Evolutionary conservation across 2,113 vertebrate genomes (phyloP).

Genomic region (Emydocephalus ijimae): DNA sequence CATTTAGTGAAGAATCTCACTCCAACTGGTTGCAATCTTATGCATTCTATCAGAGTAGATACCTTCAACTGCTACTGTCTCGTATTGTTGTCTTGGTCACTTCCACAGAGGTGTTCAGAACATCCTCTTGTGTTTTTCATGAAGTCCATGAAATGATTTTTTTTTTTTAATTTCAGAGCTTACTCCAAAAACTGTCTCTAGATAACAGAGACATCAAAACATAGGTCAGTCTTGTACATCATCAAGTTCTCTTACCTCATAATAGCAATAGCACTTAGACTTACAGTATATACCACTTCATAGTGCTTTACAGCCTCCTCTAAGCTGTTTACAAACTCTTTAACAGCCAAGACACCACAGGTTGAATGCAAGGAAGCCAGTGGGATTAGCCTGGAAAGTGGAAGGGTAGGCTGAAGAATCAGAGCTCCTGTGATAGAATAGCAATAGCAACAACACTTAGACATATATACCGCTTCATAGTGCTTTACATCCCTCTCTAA

Average conservation of each 20-base stretch:
- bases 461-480: background rate
- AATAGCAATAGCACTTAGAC: background rate
- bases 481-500: background rate
- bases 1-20: background rate
- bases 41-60: background rate
- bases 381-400: background rate
- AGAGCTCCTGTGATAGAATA: too few relatives aligned
- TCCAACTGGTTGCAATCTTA: background rate
- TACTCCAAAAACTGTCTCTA: background rate
- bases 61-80: background rate
- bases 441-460: background rate
- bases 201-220: background rate
- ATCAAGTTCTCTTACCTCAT: background rate
- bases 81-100: background rate
- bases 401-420: too few relatives aligned
- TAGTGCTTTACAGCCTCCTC: background rate
- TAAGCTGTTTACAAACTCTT: background rate
- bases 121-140: background rate
- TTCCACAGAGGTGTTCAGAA: background rate
- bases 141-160: background rate
- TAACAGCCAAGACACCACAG: background rate
- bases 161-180: background rate
- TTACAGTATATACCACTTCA: background rate
- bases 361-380: background rate
- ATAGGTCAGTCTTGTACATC: background rate